Evolutionary conservation across 2,113 vertebrate species (phyloP).

Genomic region (Sylvietta virens): DNA sequence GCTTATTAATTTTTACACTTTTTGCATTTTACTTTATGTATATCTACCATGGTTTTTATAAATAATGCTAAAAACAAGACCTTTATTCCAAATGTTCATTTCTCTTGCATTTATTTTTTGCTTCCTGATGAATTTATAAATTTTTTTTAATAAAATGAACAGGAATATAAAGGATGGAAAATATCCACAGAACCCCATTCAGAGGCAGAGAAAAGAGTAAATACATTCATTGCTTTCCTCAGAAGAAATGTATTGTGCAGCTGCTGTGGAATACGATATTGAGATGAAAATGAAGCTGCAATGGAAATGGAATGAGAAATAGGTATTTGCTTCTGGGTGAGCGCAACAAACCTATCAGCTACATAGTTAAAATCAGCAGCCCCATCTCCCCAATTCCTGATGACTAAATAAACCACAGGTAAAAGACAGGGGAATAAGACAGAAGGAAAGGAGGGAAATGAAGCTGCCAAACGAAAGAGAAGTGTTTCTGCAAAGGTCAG

Average conservation of each 20-base stretch:
- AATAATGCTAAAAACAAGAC: background rate
- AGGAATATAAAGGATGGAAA: slow-evolving; percentile 5
- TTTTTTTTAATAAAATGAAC: background rate
- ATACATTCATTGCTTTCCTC: slow-evolving; percentile 70
- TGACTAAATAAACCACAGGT: slow-evolving; percentile 66
- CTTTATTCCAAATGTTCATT: background rate
- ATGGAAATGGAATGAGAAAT: slow-evolving; percentile 71
- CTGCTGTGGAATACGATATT: slow-evolving; percentile 62
- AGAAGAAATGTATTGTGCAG: slow-evolving; percentile 54
- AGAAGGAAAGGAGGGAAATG: slow-evolving; percentile 62
- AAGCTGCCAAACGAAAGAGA: slow-evolving; percentile 70
- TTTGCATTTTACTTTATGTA: background rate
- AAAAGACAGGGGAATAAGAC: slow-evolving; percentile 57
- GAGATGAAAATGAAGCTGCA: slow-evolving; percentile 67
- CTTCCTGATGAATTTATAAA: background rate
- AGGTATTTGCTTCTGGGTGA: slow-evolving; percentile 52
- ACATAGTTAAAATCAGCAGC: slow-evolving; percentile 25
- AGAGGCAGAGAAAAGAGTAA: slow-evolving; percentile 53
- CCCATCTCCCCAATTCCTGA: slow-evolving; percentile 37
- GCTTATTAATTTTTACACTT: background rate
- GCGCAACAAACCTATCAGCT: slow-evolving; percentile 38
- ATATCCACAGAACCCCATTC: background rate
- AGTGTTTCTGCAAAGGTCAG: slow-evolving; percentile 70
- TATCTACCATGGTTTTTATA: background rate
- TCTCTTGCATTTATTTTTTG: background rate